Percentiles rank a stretch among this genome's conserved stretches.
phyloP scores from a whole-genome alignment of 2,888 invertebrate genomes.

The Andricus curvator region DNA sequence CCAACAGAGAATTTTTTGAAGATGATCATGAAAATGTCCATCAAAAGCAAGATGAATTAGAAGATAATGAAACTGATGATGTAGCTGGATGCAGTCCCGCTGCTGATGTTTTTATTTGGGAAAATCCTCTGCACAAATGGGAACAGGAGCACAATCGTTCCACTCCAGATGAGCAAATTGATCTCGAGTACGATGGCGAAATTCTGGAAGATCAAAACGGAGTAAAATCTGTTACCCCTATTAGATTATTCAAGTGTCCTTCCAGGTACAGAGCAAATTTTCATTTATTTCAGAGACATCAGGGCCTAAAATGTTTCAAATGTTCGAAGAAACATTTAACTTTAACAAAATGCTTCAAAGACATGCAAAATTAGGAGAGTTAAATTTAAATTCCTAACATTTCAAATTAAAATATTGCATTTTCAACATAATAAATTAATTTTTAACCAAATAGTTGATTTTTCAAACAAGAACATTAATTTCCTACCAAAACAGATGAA shows the following conservation, averaged over 20 bases:
- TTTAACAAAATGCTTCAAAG: too few relatives aligned
- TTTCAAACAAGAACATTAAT: too few relatives aligned
- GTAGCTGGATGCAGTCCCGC: slow-evolving; percentile 74
- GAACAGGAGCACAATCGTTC: slow-evolving; percentile 79
- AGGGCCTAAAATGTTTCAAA: too few relatives aligned
- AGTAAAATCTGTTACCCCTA: slow-evolving; percentile 85
- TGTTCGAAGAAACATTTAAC: too few relatives aligned
- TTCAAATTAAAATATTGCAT: not conserved
- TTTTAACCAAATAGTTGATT: too few relatives aligned
- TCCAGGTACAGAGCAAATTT: slow-evolving; percentile 52
- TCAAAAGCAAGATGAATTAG: slow-evolving; percentile 67
- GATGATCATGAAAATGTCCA: slow-evolving; percentile 61
- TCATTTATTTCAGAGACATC: not conserved
- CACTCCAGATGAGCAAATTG: slow-evolving; percentile 87
- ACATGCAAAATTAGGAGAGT: too few relatives aligned
- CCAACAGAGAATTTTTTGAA: slow-evolving; percentile 67
- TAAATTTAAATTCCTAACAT: too few relatives aligned
- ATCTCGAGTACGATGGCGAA: slow-evolving; percentile 84
- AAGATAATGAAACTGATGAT: slow-evolving; percentile 78
- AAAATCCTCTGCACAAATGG: slow-evolving; percentile 84
- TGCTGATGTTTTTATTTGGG: slow-evolving; percentile 88
- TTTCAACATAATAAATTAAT: not conserved
- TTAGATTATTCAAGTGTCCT: slow-evolving; percentile 80
- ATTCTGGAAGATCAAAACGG: slow-evolving; percentile 84
- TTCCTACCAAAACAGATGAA: too few relatives aligned